Base-by-base conservation (phyloP, 2,113 vertebrate species). In the Megaceryle torquata region DNA sequence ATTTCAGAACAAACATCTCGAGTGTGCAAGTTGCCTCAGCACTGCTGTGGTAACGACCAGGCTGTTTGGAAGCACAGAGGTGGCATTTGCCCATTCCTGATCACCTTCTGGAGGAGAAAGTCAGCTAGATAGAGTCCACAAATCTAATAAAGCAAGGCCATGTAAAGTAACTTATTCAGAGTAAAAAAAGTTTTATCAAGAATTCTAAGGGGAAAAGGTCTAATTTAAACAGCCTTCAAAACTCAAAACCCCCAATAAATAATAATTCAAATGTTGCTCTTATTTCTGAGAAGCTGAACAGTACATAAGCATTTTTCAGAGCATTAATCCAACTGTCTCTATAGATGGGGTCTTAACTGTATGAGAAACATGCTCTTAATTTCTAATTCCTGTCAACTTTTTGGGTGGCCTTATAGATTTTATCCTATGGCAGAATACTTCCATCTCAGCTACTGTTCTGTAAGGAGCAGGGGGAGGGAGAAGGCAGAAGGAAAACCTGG, bases 41-140 rank as follows among this genome's bases (percentile, higher is more conserved):
- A 4, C 43, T 69, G 43, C 57, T 13, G 54, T 0, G 0, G 48
- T 53, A 69, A 35, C 0, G 12, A 35, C 19, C 54, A 43, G 71
- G 46, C 53, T 72, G 35, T 33, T 31, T 57, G 16, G 60, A 51
- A 28, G 28, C 22, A 20, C 44, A 53, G 82, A 71, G 37, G 44
- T 64, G 67, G 53, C 39, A 65, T 39, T 37, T 87, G n/a, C 37
- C 39, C 29, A n/a, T 59, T 74, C 24, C 39, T 15, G 4, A 83
- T 31, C 26, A 50, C 51, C 8, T 56, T 18, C 71, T 54, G 10
- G 16, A 37, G 61, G 9, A 75, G 31, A 69, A 90, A 48, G 29
- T 79, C 43, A 64, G 26, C n/a, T 65, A 67, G 68, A 64, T 46
- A 59, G 25, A 11, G 17, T 17, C 56, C 1, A 0, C 64, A 14